Percentiles rank a stretch among this genome's conserved stretches.
Evolutionary conservation across 2,888 invertebrate genomes (phyloP).

Genomic region (Catotricha subobsoleta): DNA sequence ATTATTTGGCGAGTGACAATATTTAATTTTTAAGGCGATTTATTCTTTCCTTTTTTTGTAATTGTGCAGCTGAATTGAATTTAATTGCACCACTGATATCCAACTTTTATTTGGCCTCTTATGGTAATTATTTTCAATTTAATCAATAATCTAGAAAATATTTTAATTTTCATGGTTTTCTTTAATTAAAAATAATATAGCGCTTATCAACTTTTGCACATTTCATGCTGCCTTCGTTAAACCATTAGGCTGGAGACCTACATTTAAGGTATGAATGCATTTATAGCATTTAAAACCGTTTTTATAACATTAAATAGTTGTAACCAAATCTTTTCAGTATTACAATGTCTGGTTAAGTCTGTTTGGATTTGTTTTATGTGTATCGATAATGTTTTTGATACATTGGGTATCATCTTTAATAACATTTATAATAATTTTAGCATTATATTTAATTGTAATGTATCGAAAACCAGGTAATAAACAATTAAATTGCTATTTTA

Average conservation of each 20-base stretch:
- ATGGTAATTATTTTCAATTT: conserved; percentile 22
- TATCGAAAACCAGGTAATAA: conserved; percentile 78
- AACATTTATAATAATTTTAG: conserved; percentile 73
- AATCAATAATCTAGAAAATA: neutral
- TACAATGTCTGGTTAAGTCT: conserved; percentile 86
- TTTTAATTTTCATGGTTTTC: neutral
- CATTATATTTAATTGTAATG: conserved; percentile 79
- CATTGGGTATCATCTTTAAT: conserved; percentile 86
- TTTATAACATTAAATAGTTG: conserved; percentile 1
- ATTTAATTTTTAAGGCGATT: neutral
- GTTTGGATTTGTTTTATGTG: conserved; percentile 62
- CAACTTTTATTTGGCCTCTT: conserved; percentile 88
- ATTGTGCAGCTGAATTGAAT: conserved; percentile 59
- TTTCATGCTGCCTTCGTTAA: conserved; percentile 83
- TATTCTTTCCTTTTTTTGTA: conserved; percentile 8
- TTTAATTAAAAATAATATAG: conserved; percentile 22
- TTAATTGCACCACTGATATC: conserved; percentile 82
- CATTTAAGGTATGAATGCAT: conserved; percentile 48
- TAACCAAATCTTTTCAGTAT: conserved; percentile 36
- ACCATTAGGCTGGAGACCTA: conserved; percentile 79
- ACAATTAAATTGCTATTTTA: conserved; percentile 9
- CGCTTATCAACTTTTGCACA: conserved; percentile 86
- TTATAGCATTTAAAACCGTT: neutral
- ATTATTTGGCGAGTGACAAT: conserved; percentile 1
- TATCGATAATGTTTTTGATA: conserved; percentile 85